Evolutionary conservation across 2,113 vertebrate species (phyloP), one percentile per base, ranked within the genome.

Genomic region (Sapayoa aenigma): DNA sequence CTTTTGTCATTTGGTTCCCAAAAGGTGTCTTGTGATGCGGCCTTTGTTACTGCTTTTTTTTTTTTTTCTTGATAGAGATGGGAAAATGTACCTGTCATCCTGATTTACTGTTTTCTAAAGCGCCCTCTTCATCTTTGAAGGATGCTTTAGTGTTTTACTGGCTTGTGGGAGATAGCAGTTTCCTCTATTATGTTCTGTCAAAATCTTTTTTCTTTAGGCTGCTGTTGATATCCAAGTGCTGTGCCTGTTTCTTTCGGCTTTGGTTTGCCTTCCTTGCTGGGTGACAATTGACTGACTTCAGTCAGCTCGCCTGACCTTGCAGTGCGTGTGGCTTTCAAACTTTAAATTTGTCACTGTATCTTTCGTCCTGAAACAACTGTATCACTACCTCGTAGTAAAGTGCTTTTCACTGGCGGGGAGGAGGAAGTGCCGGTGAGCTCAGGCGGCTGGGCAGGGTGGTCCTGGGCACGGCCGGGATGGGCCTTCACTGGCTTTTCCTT

Each of bases 381-480:
- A 76, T 55, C 4, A 1, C 41, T 69, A 13, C 21, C 12, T 24
- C 13, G 3, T 22, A 27, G 18, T 53, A 8, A 69, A n/a, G 41
- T 21, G 3, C 9, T 60, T 83, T 31, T 28, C 24, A 22, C 13
- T 23, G 28, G 3, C 1, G 3, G 37, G 27, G 41, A 37, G 35
- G 46, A 25, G 12, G 25, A 59, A 39, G 35, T 11, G 19, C 44
- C 72, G 41, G 10, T 56, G 21, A 53, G 23, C 25, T 66, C 42
- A 4, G 55, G 0, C 1, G 4, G 16, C 42, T 37, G 24, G 35
- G 5, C 21, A 10, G 21, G 16, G 47, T 7, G 31, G 24, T 68
- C 41, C 37, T 76, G 66, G 16, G 12, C 31, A 5, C 20, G 66
- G 53, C 37, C 31, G 37, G 31, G 33, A 24, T n/a, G 41, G 80